These are phyloP conservation scores for Deroptyus accipitrinus DNA, from an alignment of 2,113 vertebrate species.

Conservation along the genomic window DNA sequence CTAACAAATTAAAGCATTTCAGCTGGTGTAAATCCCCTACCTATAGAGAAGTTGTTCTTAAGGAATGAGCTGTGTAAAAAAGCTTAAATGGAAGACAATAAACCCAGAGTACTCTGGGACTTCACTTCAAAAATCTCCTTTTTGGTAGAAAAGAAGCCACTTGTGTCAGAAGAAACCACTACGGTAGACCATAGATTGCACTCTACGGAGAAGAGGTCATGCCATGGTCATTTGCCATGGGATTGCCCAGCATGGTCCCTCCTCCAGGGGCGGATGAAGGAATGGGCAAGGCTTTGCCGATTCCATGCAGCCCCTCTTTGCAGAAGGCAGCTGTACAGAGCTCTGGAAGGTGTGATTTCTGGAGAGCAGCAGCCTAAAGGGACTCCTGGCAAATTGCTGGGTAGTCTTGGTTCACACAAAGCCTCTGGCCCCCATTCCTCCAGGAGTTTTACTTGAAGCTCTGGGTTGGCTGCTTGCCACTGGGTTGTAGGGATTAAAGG, in stretches of 20 bases:
- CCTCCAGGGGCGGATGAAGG: background rate
- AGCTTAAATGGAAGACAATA: background rate
- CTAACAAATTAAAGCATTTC: background rate
- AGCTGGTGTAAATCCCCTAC: background rate
- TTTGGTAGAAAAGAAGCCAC: background rate
- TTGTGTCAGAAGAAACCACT: background rate
- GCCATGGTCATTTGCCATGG: background rate
- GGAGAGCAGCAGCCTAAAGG: background rate
- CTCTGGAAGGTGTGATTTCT: background rate
- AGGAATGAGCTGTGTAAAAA: background rate
- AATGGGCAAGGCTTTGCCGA: background rate
- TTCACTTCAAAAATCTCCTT: background rate
- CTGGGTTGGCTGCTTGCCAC: slow-evolving; percentile 11
- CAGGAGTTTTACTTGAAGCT: background rate
- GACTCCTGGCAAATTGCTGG: slow-evolving; percentile 4
- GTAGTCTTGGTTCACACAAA: background rate
- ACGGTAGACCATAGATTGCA: background rate
- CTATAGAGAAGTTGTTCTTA: background rate
- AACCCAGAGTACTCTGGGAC: background rate
- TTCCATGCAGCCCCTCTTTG: background rate
- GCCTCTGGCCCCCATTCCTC: background rate
- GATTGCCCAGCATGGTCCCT: background rate
- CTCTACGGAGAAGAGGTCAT: background rate
- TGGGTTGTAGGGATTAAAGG: background rate
- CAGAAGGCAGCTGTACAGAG: background rate